Base-by-base conservation (phyloP, 1,140 invertebrate species). In the Liolophura sinensis region DNA sequence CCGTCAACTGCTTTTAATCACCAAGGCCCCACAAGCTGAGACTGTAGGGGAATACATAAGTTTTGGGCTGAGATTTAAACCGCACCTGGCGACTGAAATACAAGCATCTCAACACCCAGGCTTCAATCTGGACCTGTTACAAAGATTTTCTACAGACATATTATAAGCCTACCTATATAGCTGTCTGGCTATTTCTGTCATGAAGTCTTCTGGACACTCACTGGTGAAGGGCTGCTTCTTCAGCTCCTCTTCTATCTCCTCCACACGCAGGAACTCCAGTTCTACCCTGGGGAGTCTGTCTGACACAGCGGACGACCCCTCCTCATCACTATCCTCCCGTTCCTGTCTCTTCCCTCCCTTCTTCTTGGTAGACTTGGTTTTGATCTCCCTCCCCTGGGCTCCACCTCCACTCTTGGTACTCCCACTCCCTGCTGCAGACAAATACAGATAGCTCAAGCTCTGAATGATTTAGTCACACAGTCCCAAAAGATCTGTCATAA, bases 361-460 rank as follows among this genome's bases (percentile, higher is more conserved):
- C 77, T 88, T 89, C 76, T 98, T 98, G 0, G 92, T 92, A 9
- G 95, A 92, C 83, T 96, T 97, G 0, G 93, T 97, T 86, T 97
- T 98, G 0, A 94, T 96, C 87, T 98, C 96, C 62, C 96, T 87
- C 0, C 95, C 96, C 85, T 97, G 95, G 46, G 90, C 90, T 16
- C 95, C 95, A 48, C 95, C 94, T 40, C 94, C 94, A 55, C 88
- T 88, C 88, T 96, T 96, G 5, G 25, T 49, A 24, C 63, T 51
- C 50, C 51, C 65, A 65, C 49, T 25, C n/a, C 22, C 27, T 3
- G 31, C 31, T 40, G 31, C 3, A 40, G 3, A 40, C 31, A 40
- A 40, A 40, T 40, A 40, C 31, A 40, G 31, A 40, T 9, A 40
- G 31, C 31, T 40, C 31, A 40, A 9, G 3, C 9, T 5, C 31